phyloP scores from a whole-genome alignment of 2,797 vertebrate genomes.

The Bradypodion pumilum region DNA sequence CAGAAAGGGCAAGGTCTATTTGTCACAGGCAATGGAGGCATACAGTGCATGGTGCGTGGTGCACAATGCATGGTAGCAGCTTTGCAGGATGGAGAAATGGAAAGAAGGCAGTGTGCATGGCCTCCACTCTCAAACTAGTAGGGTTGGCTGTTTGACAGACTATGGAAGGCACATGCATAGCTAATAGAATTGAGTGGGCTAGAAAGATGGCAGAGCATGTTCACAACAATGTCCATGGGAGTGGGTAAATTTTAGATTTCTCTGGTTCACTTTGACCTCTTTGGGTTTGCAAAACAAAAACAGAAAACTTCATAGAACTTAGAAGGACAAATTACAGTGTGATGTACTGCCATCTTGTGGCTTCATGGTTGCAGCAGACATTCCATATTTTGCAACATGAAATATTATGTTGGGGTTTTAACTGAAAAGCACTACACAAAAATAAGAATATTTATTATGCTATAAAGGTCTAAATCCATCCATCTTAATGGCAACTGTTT shows the following conservation, averaged over 20 bases:
- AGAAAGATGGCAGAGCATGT: too few species aligned
- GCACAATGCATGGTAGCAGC: too few species aligned
- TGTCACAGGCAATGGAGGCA: too few species aligned
- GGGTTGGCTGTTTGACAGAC: too few species aligned
- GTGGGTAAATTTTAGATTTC: background rate
- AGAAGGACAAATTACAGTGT: background rate
- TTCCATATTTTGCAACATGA: background rate
- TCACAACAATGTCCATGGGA: too few species aligned
- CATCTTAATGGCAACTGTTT: background rate
- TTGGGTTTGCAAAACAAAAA: background rate
- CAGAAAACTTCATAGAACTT: background rate
- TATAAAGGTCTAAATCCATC: background rate
- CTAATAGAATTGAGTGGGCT: too few species aligned
- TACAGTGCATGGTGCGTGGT: too few species aligned
- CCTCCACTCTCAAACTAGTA: too few species aligned
- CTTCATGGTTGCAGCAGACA: background rate
- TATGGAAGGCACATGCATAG: too few species aligned
- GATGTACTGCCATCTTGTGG: conserved; percentile 24
- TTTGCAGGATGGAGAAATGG: too few species aligned
- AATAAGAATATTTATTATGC: background rate
- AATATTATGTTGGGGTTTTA: background rate
- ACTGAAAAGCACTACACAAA: background rate
- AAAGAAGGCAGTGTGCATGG: too few species aligned
- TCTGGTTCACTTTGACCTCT: background rate
- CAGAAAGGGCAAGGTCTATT: too few species aligned